These are phyloP conservation scores for Chironomus riparius DNA, from an alignment of 2,888 invertebrate species.

Conservation along the genomic window DNA sequence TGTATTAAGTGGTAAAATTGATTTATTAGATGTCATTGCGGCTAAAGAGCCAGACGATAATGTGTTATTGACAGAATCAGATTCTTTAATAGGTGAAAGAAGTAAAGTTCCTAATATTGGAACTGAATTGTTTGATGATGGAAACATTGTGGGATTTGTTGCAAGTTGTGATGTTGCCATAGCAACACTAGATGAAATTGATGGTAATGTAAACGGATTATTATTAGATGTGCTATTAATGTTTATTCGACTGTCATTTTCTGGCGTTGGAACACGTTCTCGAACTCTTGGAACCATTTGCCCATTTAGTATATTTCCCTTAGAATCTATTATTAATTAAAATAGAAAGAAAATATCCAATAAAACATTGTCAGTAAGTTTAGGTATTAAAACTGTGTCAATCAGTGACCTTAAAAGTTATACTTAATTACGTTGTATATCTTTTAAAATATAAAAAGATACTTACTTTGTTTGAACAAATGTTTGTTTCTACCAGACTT, in stretches of 20 bases:
- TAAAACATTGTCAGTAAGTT: not conserved
- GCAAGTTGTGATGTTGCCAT: slow-evolving; percentile 57
- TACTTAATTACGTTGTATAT: not conserved
- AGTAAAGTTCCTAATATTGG: slow-evolving; percentile 67
- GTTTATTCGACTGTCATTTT: slow-evolving; percentile 58
- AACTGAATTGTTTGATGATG: slow-evolving; percentile 48
- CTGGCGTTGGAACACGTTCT: slow-evolving; percentile 83
- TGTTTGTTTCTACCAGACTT: slow-evolving; percentile 50
- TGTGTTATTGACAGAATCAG: slow-evolving; percentile 68
- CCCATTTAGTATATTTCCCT: slow-evolving; percentile 51
- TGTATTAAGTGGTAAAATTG: slow-evolving; percentile 58
- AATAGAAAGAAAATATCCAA: slow-evolving; percentile 15
- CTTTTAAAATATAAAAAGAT: not conserved
- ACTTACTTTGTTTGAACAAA: slow-evolving; percentile 58
- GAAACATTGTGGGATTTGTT: slow-evolving; percentile 45
- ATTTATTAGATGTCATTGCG: slow-evolving; percentile 69
- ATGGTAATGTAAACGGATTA: slow-evolving; percentile 34
- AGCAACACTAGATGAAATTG: slow-evolving; percentile 45
- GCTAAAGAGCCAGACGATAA: slow-evolving; percentile 63
- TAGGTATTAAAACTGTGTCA: not conserved
- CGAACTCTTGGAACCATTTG: slow-evolving; percentile 59
- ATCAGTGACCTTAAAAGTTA: not conserved
- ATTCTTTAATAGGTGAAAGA: slow-evolving; percentile 74
- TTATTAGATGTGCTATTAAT: slow-evolving; percentile 32
- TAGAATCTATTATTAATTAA: slow-evolving; percentile 50